Base-by-base conservation (phyloP, 2,113 vertebrate species). In the Pterocles orientalis region DNA sequence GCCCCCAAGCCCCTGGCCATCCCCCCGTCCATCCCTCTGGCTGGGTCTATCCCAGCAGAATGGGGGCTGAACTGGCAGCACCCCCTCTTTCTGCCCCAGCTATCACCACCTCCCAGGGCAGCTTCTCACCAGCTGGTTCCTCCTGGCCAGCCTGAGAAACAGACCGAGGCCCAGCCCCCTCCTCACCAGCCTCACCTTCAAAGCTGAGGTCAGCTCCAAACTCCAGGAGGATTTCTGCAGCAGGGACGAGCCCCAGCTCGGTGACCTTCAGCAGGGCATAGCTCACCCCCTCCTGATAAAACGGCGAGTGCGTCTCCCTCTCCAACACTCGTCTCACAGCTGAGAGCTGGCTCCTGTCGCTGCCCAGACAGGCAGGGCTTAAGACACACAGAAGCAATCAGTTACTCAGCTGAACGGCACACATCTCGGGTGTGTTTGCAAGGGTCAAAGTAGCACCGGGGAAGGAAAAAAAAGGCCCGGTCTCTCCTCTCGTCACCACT, bases 271-370 rank as follows among this genome's bases (percentile, higher is more conserved):
- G 98, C 95, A 99, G 95, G 14, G 98, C 97, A 10, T 98, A 99
- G 98, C 99, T 99, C 94, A 99, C 98, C 1, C 99, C 99, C 90
- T 99, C 98, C 45, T 97, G 81, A 94, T 99, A 99, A 69, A 99
- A 98, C 0, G 98, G 97, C 3, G 98, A 99, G 75, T 98, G 98
- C 18, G 98, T 98, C 94, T 99, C 98, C 64, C 97, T 98, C 90
- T 99, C 98, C 97, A 99, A 97, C 21, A 99, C 97, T 92, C 97
- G 97, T 1, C 88, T 97, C 20, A 99, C 97, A 50, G 98, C 97
- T 0, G 82, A 91, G 31, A 98, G 96, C 17, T 96, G 78, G 62
- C 85, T 89, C 28, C 96, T 96, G 61, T 98, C 97, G 0, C 96
- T 96, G n/a, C 97, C 95, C 3, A 95, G 84, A 10, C 84, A 97